Evolutionary conservation across 2,113 vertebrate genomes (phyloP), one percentile per base, ranked within the genome.

Genomic region (Arizona elegans): DNA sequence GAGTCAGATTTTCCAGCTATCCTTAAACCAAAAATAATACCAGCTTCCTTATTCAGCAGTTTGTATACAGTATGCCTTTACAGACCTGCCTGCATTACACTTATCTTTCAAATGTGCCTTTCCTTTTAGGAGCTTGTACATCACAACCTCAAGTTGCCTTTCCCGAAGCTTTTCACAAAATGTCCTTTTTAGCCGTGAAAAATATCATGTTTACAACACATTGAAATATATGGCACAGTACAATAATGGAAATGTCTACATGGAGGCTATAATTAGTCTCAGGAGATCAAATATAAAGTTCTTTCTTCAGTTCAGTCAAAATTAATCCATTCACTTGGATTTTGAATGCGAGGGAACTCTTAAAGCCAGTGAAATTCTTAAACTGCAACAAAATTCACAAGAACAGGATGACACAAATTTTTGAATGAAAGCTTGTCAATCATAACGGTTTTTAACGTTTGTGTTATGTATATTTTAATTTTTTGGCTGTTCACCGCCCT

Each of bases 201-300:
- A 93, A 86, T 33, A 47, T 92, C 26, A 70, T 65, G 0, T 90
- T 90, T 90, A 47, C 56, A 65, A 90, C 1, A 90, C 43, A 92
- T 54, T 33, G 62, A 90, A 87, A 23, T 56, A 93, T 87, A 56
- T 38, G 24, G 58, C 75, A 75, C 17, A 81, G 88, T 43, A 90
- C 94, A 96, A 95, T 93, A 90, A 55, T 86, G 92, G 81, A 93
- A 96, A 93, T 89, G 93, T 93, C 90, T 75, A 43, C 88, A 47
- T 90, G 8, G 8, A 95, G 94, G 94, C 55, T 92, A 94, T 93
- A 88, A 9, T 8, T 56, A 23, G 29, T 0, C 26, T 90, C 23
- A 95, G 94, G 96, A 96, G 93, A 94, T 86, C 15, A 54, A 59
- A 21, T 50, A 58, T 70, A n/a, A 86, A 90, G 92, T 93, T 92